phyloP scores from a whole-genome alignment of 2,797 vertebrate species.

The Spatula clypeata region DNA sequence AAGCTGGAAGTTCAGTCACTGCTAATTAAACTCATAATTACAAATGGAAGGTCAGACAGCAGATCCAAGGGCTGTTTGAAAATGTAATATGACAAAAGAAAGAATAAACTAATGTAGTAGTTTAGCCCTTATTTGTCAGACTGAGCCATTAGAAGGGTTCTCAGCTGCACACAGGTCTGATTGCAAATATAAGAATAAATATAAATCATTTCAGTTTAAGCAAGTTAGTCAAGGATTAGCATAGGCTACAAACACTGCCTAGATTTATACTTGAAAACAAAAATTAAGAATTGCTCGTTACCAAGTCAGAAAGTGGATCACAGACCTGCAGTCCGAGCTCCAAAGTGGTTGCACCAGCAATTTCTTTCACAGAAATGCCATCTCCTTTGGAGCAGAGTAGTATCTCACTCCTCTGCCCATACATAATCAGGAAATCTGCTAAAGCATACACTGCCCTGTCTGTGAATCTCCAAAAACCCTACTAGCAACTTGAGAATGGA shows the following conservation, averaged over 20 bases:
- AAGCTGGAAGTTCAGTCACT: slow-evolving; percentile 55
- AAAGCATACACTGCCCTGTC: not conserved
- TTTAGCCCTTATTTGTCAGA: not conserved
- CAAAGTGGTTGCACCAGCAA: not conserved
- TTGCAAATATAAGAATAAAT: slow-evolving; percentile 3
- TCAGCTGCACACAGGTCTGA: not conserved
- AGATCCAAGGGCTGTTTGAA: slow-evolving; percentile 26
- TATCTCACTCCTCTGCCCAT: fast-evolving
- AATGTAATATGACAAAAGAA: slow-evolving; percentile 29
- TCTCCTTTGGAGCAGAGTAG: fast-evolving
- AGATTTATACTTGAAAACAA: not conserved
- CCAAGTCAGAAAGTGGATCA: not conserved
- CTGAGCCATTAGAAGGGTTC: not conserved
- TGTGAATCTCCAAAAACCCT: not conserved
- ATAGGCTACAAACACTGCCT: not conserved
- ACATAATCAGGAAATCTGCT: not conserved
- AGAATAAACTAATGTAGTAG: not conserved
- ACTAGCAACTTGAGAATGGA: not conserved
- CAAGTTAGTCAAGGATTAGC: not conserved
- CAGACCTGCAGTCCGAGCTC: not conserved
- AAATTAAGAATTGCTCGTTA: not conserved
- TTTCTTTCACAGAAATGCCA: fast-evolving
- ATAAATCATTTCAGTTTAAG: not conserved
- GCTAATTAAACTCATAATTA: slow-evolving; percentile 74
- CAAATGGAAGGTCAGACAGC: slow-evolving; percentile 49